Conservation (phyloP, 2,888 invertebrate species). For the Ctena decussata region DNA sequence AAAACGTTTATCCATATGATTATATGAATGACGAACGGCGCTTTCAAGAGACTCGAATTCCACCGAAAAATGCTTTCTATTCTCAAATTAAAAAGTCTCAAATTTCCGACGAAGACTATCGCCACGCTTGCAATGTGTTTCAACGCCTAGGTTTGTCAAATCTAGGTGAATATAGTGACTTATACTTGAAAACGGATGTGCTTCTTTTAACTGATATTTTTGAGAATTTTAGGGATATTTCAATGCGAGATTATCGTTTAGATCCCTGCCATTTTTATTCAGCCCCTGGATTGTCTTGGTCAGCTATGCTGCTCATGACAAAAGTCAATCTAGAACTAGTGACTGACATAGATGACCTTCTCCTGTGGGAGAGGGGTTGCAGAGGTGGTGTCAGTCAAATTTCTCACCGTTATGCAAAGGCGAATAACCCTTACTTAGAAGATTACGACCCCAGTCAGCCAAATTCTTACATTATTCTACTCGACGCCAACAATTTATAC, state of each 20-base stretch:
- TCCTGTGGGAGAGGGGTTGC: slow-evolving; percentile 62
- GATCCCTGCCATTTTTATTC: slow-evolving; percentile 78
- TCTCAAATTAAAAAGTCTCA: not conserved
- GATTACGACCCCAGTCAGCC: not conserved
- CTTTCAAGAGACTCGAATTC: not conserved
- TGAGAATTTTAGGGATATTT: slow-evolving; percentile 78
- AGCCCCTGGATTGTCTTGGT: slow-evolving; percentile 80
- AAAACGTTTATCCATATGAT: slow-evolving; percentile 11
- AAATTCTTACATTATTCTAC: slow-evolving; percentile 11
- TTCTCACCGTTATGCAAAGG: slow-evolving; percentile 55
- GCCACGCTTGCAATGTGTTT: slow-evolving; percentile 63
- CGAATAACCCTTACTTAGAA: slow-evolving; percentile 76
- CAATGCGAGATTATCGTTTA: slow-evolving; percentile 68
- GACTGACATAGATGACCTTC: slow-evolving; percentile 71
- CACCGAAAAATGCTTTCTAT: not conserved
- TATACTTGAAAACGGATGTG: slow-evolving; percentile 47
- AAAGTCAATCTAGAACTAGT: slow-evolving; percentile 73
- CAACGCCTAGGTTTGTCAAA: not conserved
- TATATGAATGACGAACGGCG: not conserved
- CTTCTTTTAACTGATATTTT: slow-evolving; percentile 82
- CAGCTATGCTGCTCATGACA: slow-evolving; percentile 76
- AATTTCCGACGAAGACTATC: slow-evolving; percentile 61
- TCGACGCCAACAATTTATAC: slow-evolving; percentile 46
- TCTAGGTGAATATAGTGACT: slow-evolving; percentile 3
- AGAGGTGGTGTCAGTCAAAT: slow-evolving; percentile 65